Evolutionary conservation across 2,113 vertebrate genomes (phyloP).

Genomic region (Zosterops borbonicus): DNA sequence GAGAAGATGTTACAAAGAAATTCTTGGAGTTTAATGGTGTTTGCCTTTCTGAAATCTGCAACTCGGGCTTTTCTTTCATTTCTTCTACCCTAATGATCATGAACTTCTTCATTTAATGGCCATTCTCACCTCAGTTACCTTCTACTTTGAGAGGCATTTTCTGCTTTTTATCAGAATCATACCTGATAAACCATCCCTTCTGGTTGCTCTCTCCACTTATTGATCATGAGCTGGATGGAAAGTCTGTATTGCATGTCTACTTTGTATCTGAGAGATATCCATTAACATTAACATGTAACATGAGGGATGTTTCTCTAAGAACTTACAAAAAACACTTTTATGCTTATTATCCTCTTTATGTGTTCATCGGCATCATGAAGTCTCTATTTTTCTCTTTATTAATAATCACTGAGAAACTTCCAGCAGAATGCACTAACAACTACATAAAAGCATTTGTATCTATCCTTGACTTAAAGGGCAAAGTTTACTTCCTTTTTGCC

Average conservation of each 20-base stretch:
- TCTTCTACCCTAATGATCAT: neutral
- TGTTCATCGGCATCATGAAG: neutral
- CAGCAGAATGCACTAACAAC: accelerated
- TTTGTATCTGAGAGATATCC: neutral
- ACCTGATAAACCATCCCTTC: neutral
- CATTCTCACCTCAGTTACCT: neutral
- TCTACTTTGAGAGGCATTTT: neutral
- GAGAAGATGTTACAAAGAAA: neutral
- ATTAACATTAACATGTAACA: neutral
- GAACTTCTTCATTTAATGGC: neutral
- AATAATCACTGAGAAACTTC: neutral
- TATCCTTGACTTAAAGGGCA: neutral
- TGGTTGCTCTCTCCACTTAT: neutral
- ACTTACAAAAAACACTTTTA: neutral
- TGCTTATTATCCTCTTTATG: neutral
- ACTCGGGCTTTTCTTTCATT: neutral
- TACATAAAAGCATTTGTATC: neutral
- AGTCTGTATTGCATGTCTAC: neutral
- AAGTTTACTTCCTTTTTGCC: neutral
- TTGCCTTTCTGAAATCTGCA: neutral
- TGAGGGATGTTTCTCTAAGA: neutral
- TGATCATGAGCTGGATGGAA: neutral
- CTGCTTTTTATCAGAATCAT: neutral
- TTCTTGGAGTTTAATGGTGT: neutral
- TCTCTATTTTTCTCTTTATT: neutral